phyloP scores from a whole-genome alignment of 2,797 vertebrate genomes.

The Corythornis leucogaster region DNA sequence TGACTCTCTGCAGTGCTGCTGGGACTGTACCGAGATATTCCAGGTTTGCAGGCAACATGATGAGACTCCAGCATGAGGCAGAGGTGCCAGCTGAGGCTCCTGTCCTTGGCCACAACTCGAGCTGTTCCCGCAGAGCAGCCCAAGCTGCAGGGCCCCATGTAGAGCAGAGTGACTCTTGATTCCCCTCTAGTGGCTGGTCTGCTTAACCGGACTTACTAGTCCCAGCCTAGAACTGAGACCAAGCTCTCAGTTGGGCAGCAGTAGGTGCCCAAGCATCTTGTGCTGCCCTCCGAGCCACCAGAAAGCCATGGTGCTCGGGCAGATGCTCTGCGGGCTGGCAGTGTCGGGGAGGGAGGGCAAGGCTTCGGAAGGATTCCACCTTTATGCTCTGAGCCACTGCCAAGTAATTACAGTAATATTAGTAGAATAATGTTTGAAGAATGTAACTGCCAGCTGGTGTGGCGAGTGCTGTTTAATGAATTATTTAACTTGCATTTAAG shows the following conservation, averaged over 20 bases:
- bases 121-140: background rate
- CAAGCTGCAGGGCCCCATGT: rapidly evolving
- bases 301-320: background rate
- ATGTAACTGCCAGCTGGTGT: background rate
- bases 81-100: background rate
- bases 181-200: conserved; percentile 63
- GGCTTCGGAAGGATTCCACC: background rate
- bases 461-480: background rate
- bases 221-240: background rate
- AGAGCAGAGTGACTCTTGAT: conserved; percentile 27
- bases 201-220: background rate
- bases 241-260: too few relatives aligned
- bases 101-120: background rate
- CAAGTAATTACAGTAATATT: background rate
- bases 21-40: background rate
- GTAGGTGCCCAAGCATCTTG: background rate
- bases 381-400: background rate
- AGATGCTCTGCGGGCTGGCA: background rate
- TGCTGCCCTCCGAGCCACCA: background rate
- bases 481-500: background rate
- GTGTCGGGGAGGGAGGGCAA: background rate
- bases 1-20: background rate
- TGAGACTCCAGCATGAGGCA: background rate
- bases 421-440: background rate
- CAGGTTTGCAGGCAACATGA: background rate